phyloP scores from a whole-genome alignment of 2,888 invertebrate species.

The Parochlus steinenii region DNA sequence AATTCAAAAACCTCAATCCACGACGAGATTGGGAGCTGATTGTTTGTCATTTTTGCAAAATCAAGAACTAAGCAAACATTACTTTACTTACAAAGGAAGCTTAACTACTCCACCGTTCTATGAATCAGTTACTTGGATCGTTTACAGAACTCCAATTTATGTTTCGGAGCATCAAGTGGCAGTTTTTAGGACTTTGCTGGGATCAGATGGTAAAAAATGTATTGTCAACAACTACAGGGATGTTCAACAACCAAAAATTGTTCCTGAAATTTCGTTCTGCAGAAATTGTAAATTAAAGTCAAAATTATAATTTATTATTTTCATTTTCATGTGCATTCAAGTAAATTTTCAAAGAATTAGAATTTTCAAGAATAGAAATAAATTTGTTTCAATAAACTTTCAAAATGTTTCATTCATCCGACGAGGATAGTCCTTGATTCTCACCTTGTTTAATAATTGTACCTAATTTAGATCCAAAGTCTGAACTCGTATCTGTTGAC shows the following conservation, averaged over 20 bases:
- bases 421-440: slow-evolving; percentile 67
- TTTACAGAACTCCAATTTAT: slow-evolving; percentile 49
- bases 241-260: slow-evolving; percentile 27
- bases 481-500: too few species aligned
- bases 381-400: too few species aligned
- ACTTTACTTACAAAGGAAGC: slow-evolving; percentile 50
- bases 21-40: slow-evolving; percentile 34
- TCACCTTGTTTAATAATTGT: slow-evolving; percentile 42
- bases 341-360: too few species aligned
- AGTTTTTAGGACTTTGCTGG: slow-evolving; percentile 12
- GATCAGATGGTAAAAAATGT: slow-evolving; percentile 27
- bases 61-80: slow-evolving; percentile 47
- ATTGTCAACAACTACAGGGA: slow-evolving; percentile 30
- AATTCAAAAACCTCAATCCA: slow-evolving; percentile 27
- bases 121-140: slow-evolving; percentile 59
- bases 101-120: slow-evolving; percentile 54
- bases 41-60: slow-evolving; percentile 51
- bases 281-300: slow-evolving; percentile 28
- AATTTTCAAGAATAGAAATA: too few species aligned
- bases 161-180: slow-evolving; percentile 47
- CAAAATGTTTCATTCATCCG: slow-evolving; percentile 95
- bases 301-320: slow-evolving; percentile 30
- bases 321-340: too few species aligned
- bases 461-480: too few species aligned
- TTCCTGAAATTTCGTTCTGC: slow-evolving; percentile 29